Evolutionary conservation across 1,140 invertebrate genomes (phyloP), one percentile per base, ranked within the genome.

Genomic region (Zaprionus lachaisei): DNA sequence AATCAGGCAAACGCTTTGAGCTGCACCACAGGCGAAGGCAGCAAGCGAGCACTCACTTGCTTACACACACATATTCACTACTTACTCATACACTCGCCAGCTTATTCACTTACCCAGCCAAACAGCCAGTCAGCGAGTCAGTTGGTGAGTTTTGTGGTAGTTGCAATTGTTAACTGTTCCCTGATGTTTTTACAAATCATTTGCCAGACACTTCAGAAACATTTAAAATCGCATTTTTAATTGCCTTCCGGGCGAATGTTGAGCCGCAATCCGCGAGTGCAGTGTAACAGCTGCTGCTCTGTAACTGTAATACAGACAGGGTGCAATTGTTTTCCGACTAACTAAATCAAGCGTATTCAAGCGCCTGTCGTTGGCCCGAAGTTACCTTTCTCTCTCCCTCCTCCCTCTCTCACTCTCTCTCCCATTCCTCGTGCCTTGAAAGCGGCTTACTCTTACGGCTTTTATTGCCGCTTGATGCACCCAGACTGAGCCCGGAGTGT

Each of bases 1-100:
- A 89, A 89, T 90, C 85, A 85, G 74, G 70, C 67, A 75, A 81
- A 73, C 67, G 81, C 85, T 90, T 89, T 89, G 85, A 90, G 75
- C 57, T 38, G 38, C 55, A 54, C 12, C 55, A 41, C 51, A 75
- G 80, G 51, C 51, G 31, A 47, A 61, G 56, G 73, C 54, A 56
- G 24, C 64, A 76, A 72, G 75, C 56, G 75, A 70, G 72, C 79
- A 72, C 55, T 72, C 57, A 70, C 66, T 78, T 82, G 73, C 44
- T 14, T 20, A 4, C 47, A 51, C 12, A 22, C 20, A 22, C 47
- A 20, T 2, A 44, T 1, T 70, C 81, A 80, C 41, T 5, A 47
- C n/a, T n/a, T 1, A 47, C n/a, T 6, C 47, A 51, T 20, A 22
- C 44, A 49, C 17, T 51, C n/a, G 2, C 12, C 22, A 4, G 12